Base-by-base conservation (phyloP, 37 sponge, comb jelly and placozoan genomes). In the Amphimedon queenslandica region DNA sequence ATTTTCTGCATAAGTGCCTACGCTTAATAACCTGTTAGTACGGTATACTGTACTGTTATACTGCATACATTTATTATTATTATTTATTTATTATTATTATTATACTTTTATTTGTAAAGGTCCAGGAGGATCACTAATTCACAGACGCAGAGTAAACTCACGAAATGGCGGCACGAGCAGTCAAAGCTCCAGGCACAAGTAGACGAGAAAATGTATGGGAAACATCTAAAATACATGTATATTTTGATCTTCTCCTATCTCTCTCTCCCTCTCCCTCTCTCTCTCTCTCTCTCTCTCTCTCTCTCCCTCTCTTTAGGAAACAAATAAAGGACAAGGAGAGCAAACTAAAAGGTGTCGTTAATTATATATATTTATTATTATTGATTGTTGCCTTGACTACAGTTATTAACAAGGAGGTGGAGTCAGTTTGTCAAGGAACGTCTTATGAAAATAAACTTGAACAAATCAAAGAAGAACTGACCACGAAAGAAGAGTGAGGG, bases 191-290 rank as follows among this genome's bases (percentile, higher is more conserved):
- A 80, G 58, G 33, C 76, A 33, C 76, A 76, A 66, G 40, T 61
- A 32, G 76, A 86, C n/a, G 81, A 80, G 43, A 43, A 32, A 37
- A 58, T 41, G 87, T 86, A 37, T 80, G 87, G 53, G 13, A 47
- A 8, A 47, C 13, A n/a, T n/a, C n/a, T n/a, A n/a, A n/a, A n/a
- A n/a, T n/a, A n/a, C n/a, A n/a, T n/a, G n/a, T n/a, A n/a, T n/a
- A n/a, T n/a, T n/a, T n/a, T n/a, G n/a, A n/a, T n/a, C n/a, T n/a
- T n/a, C n/a, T n/a, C n/a, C n/a, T n/a, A n/a, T n/a, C n/a, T n/a
- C n/a, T n/a, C n/a, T n/a, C n/a, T n/a, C n/a, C n/a, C n/a, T n/a
- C n/a, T n/a, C n/a, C n/a, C n/a, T 47, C 51, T 13, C 8, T 47
- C 8, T 47, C 51, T 13, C 13, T 13, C 8, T 18, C 51, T 8